Percentiles rank a stretch among this genome's conserved stretches.
phyloP scores from a whole-genome alignment of 2,113 vertebrate genomes.

The Rhadina sibilatrix region DNA sequence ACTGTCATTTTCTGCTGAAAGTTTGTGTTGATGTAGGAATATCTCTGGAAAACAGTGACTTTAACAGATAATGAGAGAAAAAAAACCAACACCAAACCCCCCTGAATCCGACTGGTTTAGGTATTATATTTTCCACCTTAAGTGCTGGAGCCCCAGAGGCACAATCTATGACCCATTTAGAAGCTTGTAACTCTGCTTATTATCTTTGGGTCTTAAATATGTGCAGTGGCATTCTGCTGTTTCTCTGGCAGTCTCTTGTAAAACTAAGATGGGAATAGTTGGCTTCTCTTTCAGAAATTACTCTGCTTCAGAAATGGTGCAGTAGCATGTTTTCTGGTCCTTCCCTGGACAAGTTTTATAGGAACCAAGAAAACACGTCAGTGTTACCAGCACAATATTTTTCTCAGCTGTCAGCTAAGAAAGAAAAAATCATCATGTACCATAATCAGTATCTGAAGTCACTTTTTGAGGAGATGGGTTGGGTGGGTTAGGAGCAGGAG shows the following conservation, averaged over 20 bases:
- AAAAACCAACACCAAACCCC: background rate
- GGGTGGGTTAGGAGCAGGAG: background rate
- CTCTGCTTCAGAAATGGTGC: background rate
- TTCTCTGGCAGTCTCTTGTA: background rate
- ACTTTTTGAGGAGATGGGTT: background rate
- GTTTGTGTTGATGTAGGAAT: background rate
- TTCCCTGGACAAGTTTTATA: background rate
- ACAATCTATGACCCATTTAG: background rate
- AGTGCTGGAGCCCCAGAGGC: background rate
- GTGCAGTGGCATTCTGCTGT: background rate
- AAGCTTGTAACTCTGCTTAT: background rate
- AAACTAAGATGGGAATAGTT: fast-evolving
- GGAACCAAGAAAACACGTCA: background rate
- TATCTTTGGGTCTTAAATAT: background rate
- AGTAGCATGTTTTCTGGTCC: background rate
- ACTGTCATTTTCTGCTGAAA: background rate
- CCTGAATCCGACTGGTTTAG: background rate
- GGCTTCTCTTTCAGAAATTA: background rate
- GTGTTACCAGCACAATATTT: background rate
- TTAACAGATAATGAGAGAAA: background rate
- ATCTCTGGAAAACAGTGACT: background rate
- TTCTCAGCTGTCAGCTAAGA: background rate
- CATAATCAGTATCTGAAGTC: fast-evolving
- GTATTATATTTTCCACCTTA: background rate
- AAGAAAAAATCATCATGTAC: fast-evolving